A percentile compares a stretch with the other conserved stretches of the same genome.
Evolutionary conservation across 2,888 invertebrate species (phyloP).

Genomic region (Dynastes grantii): DNA sequence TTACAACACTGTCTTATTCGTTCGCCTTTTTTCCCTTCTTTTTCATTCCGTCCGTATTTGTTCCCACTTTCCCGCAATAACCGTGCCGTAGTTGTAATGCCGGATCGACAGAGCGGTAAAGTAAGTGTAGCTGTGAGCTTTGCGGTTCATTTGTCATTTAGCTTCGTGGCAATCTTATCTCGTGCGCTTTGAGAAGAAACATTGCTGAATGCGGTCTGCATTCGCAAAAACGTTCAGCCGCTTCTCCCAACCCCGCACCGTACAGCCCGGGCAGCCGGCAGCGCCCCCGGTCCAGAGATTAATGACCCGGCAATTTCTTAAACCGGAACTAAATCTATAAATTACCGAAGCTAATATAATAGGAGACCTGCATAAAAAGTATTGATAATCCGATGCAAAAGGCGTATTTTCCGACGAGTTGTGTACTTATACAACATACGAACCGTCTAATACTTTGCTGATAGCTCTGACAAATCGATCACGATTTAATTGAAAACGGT

Average conservation of each 20-base stretch:
- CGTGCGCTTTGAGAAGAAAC: conserved; percentile 53
- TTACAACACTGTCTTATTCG: too few species aligned
- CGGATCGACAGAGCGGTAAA: conserved; percentile 40
- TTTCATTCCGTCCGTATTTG: conserved; percentile 16
- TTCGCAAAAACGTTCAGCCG: conserved; percentile 55
- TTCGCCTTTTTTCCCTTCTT: too few species aligned
- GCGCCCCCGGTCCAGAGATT: conserved; percentile 49
- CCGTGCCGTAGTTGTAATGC: conserved; percentile 34
- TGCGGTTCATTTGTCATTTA: conserved; percentile 56
- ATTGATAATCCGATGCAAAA: conserved; percentile 51
- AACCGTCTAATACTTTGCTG: background rate
- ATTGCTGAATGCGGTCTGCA: conserved; percentile 54
- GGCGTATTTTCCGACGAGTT: background rate
- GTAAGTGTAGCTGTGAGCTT: conserved; percentile 48
- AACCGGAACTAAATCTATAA: conserved; percentile 57
- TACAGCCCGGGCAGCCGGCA: background rate
- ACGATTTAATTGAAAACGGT: conserved; percentile 14
- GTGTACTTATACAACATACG: background rate
- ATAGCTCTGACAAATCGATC: background rate
- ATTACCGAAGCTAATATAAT: conserved; percentile 54
- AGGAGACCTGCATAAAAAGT: conserved; percentile 51
- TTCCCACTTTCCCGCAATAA: conserved; percentile 1
- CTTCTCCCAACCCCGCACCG: conserved; percentile 32
- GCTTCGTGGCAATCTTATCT: conserved; percentile 55
- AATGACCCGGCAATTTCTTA: conserved; percentile 56